Base-by-base conservation (phyloP, 2,113 vertebrate genomes). In the Centropus unirufus region DNA sequence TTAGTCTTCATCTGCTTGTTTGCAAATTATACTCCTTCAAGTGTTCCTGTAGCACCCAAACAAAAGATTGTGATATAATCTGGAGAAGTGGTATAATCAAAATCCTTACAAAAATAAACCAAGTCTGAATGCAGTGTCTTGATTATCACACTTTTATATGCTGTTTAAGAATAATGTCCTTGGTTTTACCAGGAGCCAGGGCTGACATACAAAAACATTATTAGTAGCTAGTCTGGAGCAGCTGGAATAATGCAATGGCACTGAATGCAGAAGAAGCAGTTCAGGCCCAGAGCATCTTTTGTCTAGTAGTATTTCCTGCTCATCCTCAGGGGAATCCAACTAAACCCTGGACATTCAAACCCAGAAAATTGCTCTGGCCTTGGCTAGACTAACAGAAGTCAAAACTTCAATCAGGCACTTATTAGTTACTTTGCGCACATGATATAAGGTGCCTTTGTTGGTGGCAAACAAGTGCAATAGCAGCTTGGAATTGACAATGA, bases 331-430 rank as follows among this genome's bases (percentile, higher is more conserved):
- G 95, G 92, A 97, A 86, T 92, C 70, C 26, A 42, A 7, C 68
- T 86, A 89, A 94, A 96, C 90, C 84, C 77, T 95, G 96, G 96
- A 96, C 88, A 89, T 95, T 96, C 89, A 95, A 93, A 94, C 94
- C 80, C 93, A 95, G 96, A 96, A 96, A 97, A 97, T 97, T 97
- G 91, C 90, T 96, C 91, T 95, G 94, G 96, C 88, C 95, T 94
- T 89, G 67, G 93, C 89, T 96, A 80, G 92, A 93, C 93, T 96
- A 97, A 97, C 95, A 97, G 95, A 98, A 98, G 95, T 97, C 95
- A 98, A 96, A 98, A 97, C 95, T 98, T 97, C 97, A 97, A 96
- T 97, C 96, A 97, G 92, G 87, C 78, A 59, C 94, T 97, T 96
- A 95, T 95, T 97, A 98, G 97, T 97, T 96, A 97, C 96, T 97